Evolutionary conservation across 2,113 vertebrate genomes (phyloP).

Genomic region (Pungitius pungitius): DNA sequence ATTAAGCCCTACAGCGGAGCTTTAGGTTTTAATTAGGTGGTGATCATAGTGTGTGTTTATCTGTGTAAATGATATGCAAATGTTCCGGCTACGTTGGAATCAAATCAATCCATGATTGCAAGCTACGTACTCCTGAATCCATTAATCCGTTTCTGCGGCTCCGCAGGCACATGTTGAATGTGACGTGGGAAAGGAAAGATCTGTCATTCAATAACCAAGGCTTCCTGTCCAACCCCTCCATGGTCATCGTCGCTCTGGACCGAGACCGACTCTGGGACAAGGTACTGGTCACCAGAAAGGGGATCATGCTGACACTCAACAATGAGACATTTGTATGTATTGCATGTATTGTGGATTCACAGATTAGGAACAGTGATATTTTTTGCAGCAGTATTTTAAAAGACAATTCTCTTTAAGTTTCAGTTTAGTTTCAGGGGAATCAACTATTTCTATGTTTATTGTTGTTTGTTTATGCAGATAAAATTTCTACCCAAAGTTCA

Average conservation of each 20-base stretch:
- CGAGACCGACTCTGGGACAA: conserved; percentile 95
- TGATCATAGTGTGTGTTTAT: conserved; percentile 49
- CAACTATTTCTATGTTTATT: background rate
- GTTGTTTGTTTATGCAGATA: background rate
- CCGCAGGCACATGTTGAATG: conserved; percentile 92
- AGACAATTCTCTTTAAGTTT: background rate
- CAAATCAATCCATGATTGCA: conserved; percentile 37
- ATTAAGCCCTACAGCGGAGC: conserved; percentile 61
- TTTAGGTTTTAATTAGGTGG: conserved; percentile 71
- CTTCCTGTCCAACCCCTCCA: conserved; percentile 90
- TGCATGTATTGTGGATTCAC: background rate
- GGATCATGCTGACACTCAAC: background rate
- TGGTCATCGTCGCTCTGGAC: conserved; percentile 94
- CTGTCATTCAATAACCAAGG: conserved; percentile 94
- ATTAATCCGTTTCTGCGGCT: conserved; percentile 17
- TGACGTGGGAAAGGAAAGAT: conserved; percentile 93
- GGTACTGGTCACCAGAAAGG: conserved; percentile 75
- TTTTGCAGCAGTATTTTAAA: background rate
- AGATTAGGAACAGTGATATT: background rate
- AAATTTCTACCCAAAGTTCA: background rate
- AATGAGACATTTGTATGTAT: background rate
- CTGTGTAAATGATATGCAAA: conserved; percentile 53
- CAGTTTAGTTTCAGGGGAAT: background rate
- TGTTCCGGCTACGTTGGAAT: conserved; percentile 3
- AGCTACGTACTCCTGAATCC: background rate